Conservation (phyloP, 2,797 vertebrate species). For the Balearica regulorum region DNA sequence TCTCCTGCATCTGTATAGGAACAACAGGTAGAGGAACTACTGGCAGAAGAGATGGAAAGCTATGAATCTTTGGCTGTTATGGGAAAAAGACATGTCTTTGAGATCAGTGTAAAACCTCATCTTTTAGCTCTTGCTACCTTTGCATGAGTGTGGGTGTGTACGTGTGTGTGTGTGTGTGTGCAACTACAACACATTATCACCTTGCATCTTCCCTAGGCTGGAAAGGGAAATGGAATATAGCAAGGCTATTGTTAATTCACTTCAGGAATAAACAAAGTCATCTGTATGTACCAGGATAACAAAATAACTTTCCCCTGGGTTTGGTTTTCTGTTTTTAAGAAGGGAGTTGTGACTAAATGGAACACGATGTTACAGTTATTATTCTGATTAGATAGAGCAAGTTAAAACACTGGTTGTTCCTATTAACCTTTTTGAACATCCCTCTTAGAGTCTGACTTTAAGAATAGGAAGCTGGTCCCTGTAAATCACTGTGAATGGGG, state of each 20-base stretch:
- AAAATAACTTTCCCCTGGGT: neutral
- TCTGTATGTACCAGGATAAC: neutral
- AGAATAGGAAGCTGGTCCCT: neutral
- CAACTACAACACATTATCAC: neutral
- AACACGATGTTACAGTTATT: neutral
- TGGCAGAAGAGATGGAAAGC: neutral
- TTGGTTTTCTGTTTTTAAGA: neutral
- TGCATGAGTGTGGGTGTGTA: neutral
- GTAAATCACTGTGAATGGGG: neutral
- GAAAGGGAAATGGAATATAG: neutral
- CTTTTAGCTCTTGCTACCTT: neutral
- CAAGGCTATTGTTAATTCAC: neutral
- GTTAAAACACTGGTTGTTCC: neutral
- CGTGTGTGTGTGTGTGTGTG: too few relatives aligned
- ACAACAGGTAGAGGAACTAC: neutral
- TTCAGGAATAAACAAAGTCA: neutral
- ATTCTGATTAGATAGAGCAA: neutral
- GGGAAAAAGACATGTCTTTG: neutral
- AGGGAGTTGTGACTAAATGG: neutral
- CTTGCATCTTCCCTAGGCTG: neutral
- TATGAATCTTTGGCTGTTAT: neutral
- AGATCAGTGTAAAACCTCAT: neutral
- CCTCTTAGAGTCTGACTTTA: neutral
- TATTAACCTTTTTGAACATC: neutral
- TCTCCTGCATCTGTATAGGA: neutral